Conservation (phyloP, 2,113 vertebrate genomes). For the Gasterosteus aculeatus region DNA sequence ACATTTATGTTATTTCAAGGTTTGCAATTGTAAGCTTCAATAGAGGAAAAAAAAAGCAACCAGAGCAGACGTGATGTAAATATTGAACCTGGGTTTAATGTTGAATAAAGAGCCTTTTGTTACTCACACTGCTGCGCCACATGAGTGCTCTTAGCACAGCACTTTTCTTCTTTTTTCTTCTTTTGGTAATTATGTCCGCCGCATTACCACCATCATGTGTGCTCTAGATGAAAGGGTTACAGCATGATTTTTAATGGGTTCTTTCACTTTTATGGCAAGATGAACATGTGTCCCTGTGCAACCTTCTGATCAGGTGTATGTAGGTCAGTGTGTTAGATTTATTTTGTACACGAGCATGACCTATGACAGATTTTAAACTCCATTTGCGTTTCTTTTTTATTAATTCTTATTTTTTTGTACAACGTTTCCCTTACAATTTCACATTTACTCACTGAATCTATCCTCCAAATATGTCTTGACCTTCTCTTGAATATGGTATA, state of each 20-base stretch:
- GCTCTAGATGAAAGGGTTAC: neutral
- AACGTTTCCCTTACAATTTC: neutral
- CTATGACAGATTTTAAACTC: neutral
- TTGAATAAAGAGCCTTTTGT: neutral
- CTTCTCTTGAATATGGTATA: neutral
- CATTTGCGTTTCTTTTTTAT: neutral
- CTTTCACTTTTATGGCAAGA: neutral
- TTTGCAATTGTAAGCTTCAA: neutral
- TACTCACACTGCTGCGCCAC: neutral
- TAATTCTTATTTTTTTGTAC: neutral
- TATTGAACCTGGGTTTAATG: neutral
- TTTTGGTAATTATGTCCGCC: neutral
- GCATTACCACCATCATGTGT: neutral
- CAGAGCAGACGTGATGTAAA: neutral
- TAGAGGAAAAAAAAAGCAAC: neutral
- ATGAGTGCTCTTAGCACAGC: neutral
- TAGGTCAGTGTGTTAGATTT: constrained; percentile 53
- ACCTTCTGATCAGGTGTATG: constrained; percentile 20
- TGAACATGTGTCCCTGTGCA: constrained; percentile 41
- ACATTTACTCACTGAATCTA: neutral
- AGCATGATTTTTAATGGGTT: no score
- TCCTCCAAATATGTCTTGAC: neutral
- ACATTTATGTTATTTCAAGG: neutral
- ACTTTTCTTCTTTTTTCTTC: neutral
- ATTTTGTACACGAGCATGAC: neutral